phyloP scores from a whole-genome alignment of 2,113 vertebrate species.

The Oenanthe oenanthe region DNA sequence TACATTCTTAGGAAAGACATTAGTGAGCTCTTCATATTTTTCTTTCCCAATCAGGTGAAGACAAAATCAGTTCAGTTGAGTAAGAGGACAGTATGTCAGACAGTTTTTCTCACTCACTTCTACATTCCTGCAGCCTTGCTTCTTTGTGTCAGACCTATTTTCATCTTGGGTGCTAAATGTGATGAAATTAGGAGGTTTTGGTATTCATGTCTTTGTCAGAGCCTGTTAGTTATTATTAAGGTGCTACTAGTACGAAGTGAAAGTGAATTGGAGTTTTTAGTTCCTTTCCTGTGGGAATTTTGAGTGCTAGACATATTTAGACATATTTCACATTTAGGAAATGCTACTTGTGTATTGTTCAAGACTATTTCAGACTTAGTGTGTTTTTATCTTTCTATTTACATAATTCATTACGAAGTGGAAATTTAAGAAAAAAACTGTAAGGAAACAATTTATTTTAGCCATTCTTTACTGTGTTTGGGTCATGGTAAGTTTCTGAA shows the following conservation, averaged over 20 bases:
- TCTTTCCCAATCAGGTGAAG: not conserved
- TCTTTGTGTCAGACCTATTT: slow-evolving; percentile 12
- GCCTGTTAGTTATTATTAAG: not conserved
- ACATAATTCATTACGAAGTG: not conserved
- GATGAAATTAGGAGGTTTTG: not conserved
- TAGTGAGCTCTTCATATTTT: not conserved
- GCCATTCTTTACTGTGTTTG: not conserved
- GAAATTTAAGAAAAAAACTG: not conserved
- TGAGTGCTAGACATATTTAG: not conserved
- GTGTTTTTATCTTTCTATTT: not conserved
- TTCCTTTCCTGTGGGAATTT: not conserved
- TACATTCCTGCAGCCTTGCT: not conserved
- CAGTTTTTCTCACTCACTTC: not conserved
- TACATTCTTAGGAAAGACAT: not conserved
- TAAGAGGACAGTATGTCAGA: not conserved
- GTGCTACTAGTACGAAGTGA: not conserved
- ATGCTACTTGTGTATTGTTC: not conserved
- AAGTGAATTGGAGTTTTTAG: not conserved
- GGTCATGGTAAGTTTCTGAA: not conserved
- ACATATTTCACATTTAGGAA: not conserved
- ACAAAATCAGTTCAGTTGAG: not conserved
- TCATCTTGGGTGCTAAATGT: not conserved
- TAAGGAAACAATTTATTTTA: not conserved
- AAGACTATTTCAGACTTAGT: not conserved
- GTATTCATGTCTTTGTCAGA: not conserved